Percentiles rank a stretch among this genome's conserved stretches.
Conservation (phyloP, 2,797 vertebrate genomes). For the Parotocinclus haroldoi region DNA sequence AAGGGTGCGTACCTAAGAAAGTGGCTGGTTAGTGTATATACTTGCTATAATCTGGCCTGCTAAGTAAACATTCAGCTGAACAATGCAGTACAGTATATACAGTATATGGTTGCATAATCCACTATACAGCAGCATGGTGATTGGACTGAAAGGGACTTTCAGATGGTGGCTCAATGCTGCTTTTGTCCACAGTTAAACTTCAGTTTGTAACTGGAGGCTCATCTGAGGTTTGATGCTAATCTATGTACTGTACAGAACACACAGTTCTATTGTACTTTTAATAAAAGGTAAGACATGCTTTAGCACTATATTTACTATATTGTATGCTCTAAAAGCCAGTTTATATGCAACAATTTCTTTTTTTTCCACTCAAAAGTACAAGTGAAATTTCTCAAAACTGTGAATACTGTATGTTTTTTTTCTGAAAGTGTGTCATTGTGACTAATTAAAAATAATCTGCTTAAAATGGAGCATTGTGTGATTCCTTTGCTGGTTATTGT, state of each 20-base stretch:
- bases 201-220: constrained; percentile 8
- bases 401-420: too few species aligned
- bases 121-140: constrained; percentile 13
- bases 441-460: too few species aligned
- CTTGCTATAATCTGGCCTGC: too few species aligned
- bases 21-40: too few species aligned
- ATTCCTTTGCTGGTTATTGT: too few species aligned
- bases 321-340: background rate
- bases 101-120: background rate
- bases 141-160: constrained; percentile 12
- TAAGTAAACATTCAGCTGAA: too few species aligned
- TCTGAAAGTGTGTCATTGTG: too few species aligned
- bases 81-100: background rate
- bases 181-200: constrained; percentile 6
- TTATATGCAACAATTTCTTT: background rate
- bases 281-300: background rate
- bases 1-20: too few species aligned
- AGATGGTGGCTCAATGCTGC: constrained; percentile 11
- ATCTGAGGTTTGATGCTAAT: background rate
- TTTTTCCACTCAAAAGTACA: too few species aligned
- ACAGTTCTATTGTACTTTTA: constrained; percentile 8
- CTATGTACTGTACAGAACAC: constrained; percentile 11
- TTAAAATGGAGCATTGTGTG: too few species aligned
- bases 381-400: too few species aligned
- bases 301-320: background rate